Conservation (phyloP, 2,797 vertebrate genomes). For the Psittacula derbiana region DNA sequence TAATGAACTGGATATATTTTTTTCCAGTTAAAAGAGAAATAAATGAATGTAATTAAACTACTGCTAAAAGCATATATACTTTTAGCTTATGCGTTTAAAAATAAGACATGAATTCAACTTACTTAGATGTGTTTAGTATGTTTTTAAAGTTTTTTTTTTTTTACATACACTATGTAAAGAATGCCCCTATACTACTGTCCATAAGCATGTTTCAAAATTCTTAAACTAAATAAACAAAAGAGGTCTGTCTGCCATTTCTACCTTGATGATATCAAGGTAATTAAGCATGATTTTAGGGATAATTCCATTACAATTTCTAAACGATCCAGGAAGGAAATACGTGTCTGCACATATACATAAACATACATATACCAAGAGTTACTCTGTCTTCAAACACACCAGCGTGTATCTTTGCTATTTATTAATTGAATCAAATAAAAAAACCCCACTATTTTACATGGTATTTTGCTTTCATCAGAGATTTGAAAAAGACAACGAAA, state of each 20-base stretch:
- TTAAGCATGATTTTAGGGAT: background rate
- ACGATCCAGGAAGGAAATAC: background rate
- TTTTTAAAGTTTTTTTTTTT: background rate
- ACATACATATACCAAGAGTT: background rate
- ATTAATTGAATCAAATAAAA: background rate
- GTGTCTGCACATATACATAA: slow-evolving; percentile 59
- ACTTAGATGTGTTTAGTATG: background rate
- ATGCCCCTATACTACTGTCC: background rate
- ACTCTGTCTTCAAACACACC: slow-evolving; percentile 11
- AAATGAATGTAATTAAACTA: background rate
- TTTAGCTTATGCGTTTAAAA: background rate
- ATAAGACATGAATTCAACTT: background rate
- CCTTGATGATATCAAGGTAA: slow-evolving; percentile 14
- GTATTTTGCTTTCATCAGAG: background rate
- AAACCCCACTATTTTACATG: background rate
- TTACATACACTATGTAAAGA: background rate
- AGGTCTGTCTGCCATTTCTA: slow-evolving; percentile 30
- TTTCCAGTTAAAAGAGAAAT: slow-evolving; percentile 11
- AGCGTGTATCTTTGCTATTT: background rate
- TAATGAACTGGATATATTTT: background rate
- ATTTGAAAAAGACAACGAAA: slow-evolving; percentile 2
- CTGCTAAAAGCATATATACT: background rate
- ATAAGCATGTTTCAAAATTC: slow-evolving; percentile 29
- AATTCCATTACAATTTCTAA: background rate
- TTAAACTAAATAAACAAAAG: slow-evolving; percentile 13